These are phyloP conservation scores for Pollenia amentaria DNA, from an alignment of 2,888 invertebrate species.

Conservation along the genomic window DNA sequence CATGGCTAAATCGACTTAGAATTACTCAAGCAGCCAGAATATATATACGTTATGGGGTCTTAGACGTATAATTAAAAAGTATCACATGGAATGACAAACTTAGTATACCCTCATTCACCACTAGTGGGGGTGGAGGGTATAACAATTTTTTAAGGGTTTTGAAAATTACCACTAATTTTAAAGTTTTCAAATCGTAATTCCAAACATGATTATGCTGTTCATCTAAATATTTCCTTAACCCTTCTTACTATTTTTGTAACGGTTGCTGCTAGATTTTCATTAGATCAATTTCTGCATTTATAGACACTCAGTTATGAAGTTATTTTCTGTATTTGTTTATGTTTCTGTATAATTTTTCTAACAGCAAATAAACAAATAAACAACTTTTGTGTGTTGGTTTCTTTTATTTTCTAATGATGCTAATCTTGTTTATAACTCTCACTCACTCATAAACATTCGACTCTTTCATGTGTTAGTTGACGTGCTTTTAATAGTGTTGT, in stretches of 20 bases:
- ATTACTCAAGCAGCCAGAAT: too few relatives aligned
- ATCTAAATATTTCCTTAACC: neutral
- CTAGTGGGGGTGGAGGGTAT: too few relatives aligned
- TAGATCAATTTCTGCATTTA: constrained; percentile 13
- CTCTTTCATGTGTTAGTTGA: constrained; percentile 34
- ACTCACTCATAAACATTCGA: neutral
- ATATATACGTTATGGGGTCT: too few relatives aligned
- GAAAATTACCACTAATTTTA: too few relatives aligned
- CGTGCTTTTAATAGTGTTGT: constrained; percentile 41
- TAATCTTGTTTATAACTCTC: constrained; percentile 59
- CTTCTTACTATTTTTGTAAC: neutral
- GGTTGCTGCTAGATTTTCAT: neutral
- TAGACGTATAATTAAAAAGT: too few relatives aligned
- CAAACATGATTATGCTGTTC: too few relatives aligned
- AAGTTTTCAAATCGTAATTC: too few relatives aligned
- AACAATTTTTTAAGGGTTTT: too few relatives aligned
- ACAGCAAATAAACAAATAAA: constrained; percentile 42
- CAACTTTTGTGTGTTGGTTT: constrained; percentile 44
- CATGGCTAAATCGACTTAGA: too few relatives aligned
- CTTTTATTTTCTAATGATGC: constrained; percentile 47
- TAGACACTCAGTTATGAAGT: constrained; percentile 21
- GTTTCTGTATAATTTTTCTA: constrained; percentile 27
- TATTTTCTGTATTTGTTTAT: constrained; percentile 34
- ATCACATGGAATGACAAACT: too few relatives aligned
- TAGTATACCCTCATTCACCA: too few relatives aligned